Evolutionary conservation across 2,113 vertebrate genomes (phyloP), one percentile per base, ranked within the genome.

Genomic region (Spea multiplicata): DNA sequence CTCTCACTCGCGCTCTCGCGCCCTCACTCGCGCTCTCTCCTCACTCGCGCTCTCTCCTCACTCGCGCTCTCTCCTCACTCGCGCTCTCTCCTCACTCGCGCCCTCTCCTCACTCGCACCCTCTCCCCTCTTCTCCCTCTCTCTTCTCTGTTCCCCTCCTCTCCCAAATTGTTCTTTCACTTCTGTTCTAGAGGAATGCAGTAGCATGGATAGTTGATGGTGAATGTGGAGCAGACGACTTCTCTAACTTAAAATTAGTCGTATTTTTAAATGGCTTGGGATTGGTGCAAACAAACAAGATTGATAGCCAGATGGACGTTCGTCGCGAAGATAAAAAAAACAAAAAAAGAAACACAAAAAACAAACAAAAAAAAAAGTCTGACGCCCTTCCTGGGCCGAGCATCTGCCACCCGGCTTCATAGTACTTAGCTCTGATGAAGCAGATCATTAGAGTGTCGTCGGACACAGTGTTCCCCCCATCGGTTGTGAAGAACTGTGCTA

Each of bases 151-250:
- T 52, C 8, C 65, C 68, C 9, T 4, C 70, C 8, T 50, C n/a
- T 14, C 62, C 64, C 8, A 13, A 83, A 74, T 85, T 83, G 81
- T 82, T 68, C 80, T 82, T 83, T 81, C 71, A 87, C 86, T 88
- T 86, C 88, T 80, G 79, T 84, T 78, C 52, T 91, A 87, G 89
- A 93, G 95, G 96, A 96, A 91, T 94, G 94, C 91, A 94, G 93
- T 91, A 96, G 95, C 93, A 98, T 98, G 96, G 96, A 98, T 94
- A 98, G 97, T 96, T 98, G 96, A 98, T 98, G 93, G 95, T 91
- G 90, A 95, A 90, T 92, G 87, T 78, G 89, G 91, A 94, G 90
- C 90, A 91, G 93, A 95, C 92, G 91, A 94, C 92, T 88, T 93
- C 92, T 91, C 90, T 91, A 92, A 94, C 89, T 92, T 92, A 91